These are phyloP conservation scores for Trialeurodes vaporariorum DNA, from an alignment of 1,140 invertebrate species.

Conservation along the genomic window DNA sequence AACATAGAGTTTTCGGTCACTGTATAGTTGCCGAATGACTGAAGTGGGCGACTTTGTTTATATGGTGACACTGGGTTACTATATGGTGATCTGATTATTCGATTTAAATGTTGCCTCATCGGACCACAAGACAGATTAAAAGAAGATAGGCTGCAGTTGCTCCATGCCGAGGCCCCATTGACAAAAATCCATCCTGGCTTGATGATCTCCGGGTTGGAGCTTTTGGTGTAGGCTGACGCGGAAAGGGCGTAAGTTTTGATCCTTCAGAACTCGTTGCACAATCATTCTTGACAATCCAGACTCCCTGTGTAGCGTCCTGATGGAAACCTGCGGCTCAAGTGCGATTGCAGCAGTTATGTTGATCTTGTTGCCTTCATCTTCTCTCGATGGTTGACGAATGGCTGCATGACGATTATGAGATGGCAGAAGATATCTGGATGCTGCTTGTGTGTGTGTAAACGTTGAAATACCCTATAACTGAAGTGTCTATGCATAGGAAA, in stretches of 20 bases:
- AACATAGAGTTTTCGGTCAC: too few species aligned
- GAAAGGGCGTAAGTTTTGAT: background rate
- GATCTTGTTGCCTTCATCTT: background rate
- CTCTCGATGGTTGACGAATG: background rate
- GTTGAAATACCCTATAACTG: background rate
- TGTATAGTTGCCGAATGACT: too few species aligned
- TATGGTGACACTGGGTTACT: too few species aligned
- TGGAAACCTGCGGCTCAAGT: background rate
- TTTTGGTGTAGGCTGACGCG: background rate
- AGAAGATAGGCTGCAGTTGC: background rate
- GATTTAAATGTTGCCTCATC: conserved; percentile 10
- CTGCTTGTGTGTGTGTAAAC: background rate
- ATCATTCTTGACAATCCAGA: background rate
- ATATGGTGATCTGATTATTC: conserved; percentile 25
- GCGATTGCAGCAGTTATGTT: background rate
- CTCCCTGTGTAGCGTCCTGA: background rate
- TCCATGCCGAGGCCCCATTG: background rate
- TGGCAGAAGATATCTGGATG: background rate
- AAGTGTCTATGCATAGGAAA: background rate
- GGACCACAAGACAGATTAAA: background rate
- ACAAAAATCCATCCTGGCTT: background rate
- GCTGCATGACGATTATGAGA: background rate
- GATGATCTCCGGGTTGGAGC: background rate
- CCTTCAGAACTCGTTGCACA: background rate
- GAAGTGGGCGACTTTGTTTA: too few species aligned